Evolutionary conservation across 2,888 invertebrate species (phyloP).

Genomic region (Chelonus formosanus): DNA sequence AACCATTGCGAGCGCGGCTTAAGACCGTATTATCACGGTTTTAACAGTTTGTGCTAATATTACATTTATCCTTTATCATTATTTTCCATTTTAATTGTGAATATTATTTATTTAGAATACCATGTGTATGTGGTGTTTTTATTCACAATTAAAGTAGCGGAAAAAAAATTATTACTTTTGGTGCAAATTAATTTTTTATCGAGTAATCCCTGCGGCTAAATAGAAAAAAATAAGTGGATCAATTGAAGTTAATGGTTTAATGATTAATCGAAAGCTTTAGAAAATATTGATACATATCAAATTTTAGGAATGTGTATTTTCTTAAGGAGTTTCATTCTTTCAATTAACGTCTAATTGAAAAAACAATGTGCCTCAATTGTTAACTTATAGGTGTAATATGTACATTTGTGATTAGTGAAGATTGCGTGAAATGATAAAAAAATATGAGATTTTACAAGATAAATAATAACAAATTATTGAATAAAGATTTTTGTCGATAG

Average conservation of each 20-base stretch:
- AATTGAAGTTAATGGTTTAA: background rate
- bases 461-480: background rate
- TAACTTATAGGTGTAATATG: background rate
- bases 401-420: too few relatives aligned
- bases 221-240: background rate
- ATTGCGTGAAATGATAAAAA: too few relatives aligned
- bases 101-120: background rate
- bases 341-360: conserved; percentile 1
- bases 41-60: conserved; percentile 51
- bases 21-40: conserved; percentile 57
- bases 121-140: too few relatives aligned
- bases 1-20: conserved; percentile 56
- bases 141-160: too few relatives aligned
- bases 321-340: background rate
- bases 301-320: background rate
- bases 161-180: too few relatives aligned
- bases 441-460: too few relatives aligned
- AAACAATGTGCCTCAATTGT: conserved; percentile 1
- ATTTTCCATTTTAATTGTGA: conserved; percentile 2
- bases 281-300: conserved; percentile 12
- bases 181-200: too few relatives aligned
- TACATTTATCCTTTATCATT: conserved; percentile 27
- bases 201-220: too few relatives aligned
- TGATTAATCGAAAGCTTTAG: background rate
- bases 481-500: background rate